Conservation (phyloP, 2,797 vertebrate genomes). For the Falco biarmicus region DNA sequence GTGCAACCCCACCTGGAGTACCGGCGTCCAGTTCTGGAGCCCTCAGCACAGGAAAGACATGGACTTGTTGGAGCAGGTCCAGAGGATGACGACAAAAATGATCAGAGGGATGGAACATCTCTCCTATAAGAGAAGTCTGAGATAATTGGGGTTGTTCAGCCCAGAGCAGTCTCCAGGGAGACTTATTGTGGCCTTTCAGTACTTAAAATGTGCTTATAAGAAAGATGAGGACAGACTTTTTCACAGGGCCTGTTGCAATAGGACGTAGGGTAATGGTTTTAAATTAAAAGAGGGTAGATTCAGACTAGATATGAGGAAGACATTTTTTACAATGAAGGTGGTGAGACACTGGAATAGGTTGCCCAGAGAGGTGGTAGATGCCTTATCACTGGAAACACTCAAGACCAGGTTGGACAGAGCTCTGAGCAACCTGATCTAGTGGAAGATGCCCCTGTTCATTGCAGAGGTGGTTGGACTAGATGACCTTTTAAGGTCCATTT, state of each 20-base stretch:
- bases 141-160: no score
- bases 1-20: no score
- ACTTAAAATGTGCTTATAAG: no score
- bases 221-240: no score
- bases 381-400: background rate
- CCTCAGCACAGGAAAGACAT: no score
- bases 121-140: no score
- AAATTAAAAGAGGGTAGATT: background rate
- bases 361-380: background rate
- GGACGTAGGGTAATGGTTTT: background rate
- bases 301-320: background rate
- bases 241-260: background rate
- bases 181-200: no score
- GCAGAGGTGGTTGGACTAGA: background rate
- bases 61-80: no score
- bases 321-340: background rate
- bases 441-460: background rate
- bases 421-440: background rate
- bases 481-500: background rate
- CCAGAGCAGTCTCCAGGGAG: no score
- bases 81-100: no score
- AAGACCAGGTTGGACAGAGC: rapidly evolving
- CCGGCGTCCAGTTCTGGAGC: no score
- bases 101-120: no score
- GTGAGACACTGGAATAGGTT: background rate